Evolutionary conservation across 2,797 vertebrate genomes (phyloP).

Genomic region (Channa striata): DNA sequence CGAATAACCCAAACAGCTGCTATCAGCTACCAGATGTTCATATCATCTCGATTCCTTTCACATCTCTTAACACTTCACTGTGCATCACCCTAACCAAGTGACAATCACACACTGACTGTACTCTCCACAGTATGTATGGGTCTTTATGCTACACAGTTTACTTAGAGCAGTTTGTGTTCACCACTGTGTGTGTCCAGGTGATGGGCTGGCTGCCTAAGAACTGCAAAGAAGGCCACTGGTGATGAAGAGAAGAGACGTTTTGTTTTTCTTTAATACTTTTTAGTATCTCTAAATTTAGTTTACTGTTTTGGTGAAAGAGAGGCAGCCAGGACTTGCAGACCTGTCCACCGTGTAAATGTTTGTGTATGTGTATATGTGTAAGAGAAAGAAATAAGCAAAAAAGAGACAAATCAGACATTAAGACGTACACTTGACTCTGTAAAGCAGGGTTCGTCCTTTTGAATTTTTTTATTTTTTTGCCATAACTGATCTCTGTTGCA

Average conservation of each 20-base stretch:
- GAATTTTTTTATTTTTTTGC: conserved; percentile 48
- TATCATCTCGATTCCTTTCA: conserved; percentile 13
- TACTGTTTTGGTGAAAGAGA: conserved; percentile 46
- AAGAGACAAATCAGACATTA: conserved; percentile 56
- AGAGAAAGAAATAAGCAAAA: conserved; percentile 45
- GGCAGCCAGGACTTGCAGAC: conserved; percentile 15
- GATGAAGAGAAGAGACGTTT: conserved; percentile 13
- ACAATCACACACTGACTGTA: conserved; percentile 75
- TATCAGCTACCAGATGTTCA: conserved; percentile 29
- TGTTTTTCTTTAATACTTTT: conserved; percentile 12
- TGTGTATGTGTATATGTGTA: background rate
- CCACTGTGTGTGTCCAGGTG: conserved; percentile 25
- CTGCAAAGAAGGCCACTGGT: conserved; percentile 18
- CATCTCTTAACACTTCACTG: conserved; percentile 43
- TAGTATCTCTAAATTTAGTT: conserved; percentile 45
- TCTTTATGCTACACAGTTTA: conserved; percentile 46
- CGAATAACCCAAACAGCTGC: conserved; percentile 15
- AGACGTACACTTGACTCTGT: conserved; percentile 38
- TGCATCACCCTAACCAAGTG: conserved; percentile 59
- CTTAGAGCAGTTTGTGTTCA: conserved; percentile 34
- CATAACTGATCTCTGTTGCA: conserved; percentile 43
- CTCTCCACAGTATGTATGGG: conserved; percentile 48
- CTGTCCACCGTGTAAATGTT: conserved; percentile 20
- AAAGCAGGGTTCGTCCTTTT: conserved; percentile 51
- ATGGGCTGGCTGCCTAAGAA: conserved; percentile 36